Base-by-base conservation (phyloP, 2,888 invertebrate genomes). In the Dryococelus australis region DNA sequence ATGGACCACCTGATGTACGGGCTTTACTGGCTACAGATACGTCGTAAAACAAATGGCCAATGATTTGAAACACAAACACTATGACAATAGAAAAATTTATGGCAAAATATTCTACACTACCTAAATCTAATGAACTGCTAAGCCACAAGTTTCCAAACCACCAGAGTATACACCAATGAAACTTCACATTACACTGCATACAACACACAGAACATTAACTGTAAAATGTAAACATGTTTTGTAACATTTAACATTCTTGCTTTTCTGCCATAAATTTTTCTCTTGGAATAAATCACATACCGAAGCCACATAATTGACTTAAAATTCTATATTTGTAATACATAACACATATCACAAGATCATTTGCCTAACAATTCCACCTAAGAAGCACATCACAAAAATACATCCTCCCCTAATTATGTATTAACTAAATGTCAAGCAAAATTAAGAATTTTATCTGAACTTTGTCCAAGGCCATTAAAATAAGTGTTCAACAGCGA, bases 181-280 rank as follows among this genome's bases (percentile, higher is more conserved):
- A 65, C 65, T 65, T 65, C 8, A 65, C 65, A 65, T 8, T 65
- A 65, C 16, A n/a, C 65, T n/a, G 65, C 20, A 65, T 24, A 65
- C 65, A 24, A n/a, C n/a, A 65, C 20, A 65, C 65, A 65, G 24
- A 65, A 51, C 20, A 16, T 51, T 20, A 4, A 20, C 51, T 51
- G 51, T 51, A 1, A 65, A 24, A 65, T 65, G 65, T 65, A n/a
- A 65, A 24, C n/a, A 16, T n/a, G 8, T 65, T n/a, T 65, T 65
- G 16, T 20, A 8, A 65, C 20, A 65, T 65, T 20, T 47, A 47
- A 47, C 10, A 47, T 6, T 10, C 47, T n/a, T 65, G 65, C 65
- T n/a, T n/a, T 65, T 65, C n/a, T 65, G 65, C 65, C 65, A 65
- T n/a, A 65, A 65, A 65, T 65, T 65, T 65, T 65, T 65, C 65